Percentiles rank a stretch among this genome's conserved stretches.
These are phyloP conservation scores for Poecilobothrus nobilitatus DNA, from an alignment of 2,888 invertebrate genomes.

Conservation along the genomic window DNA sequence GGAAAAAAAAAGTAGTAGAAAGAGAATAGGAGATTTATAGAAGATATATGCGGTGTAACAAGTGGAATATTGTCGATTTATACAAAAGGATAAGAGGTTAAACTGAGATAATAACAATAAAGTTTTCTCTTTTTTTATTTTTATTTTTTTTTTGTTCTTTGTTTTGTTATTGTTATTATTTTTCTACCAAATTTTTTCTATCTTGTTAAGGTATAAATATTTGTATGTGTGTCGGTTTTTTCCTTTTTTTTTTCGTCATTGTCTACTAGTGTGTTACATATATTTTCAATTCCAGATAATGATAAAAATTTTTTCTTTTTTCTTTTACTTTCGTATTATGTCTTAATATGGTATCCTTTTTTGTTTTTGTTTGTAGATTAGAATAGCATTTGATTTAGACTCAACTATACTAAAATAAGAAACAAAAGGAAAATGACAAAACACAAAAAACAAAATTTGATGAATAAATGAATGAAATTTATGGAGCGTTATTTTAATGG, in stretches of 20 bases:
- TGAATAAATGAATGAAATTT: neutral
- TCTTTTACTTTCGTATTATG: no score
- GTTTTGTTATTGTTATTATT: neutral
- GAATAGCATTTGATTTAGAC: no score
- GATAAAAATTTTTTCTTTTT: no score
- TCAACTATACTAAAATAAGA: no score
- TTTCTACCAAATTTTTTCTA: no score
- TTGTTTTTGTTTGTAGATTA: no score
- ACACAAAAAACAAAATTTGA: neutral
- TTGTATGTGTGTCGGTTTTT: no score
- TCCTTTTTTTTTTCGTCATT: no score
- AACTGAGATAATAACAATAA: conserved; percentile 6
- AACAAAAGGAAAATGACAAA: neutral
- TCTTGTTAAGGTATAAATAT: no score
- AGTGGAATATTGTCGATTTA: conserved; percentile 6
- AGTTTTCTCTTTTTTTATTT: neutral
- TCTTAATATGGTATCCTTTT: no score
- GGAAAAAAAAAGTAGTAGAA: neutral
- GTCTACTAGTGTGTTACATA: no score
- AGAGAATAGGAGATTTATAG: neutral
- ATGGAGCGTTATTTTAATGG: neutral
- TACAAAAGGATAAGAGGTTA: neutral
- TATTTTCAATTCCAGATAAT: no score
- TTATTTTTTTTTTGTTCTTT: neutral
- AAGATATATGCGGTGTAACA: conserved; percentile 1